phyloP scores from a whole-genome alignment of 2,113 vertebrate genomes.

The Numida meleagris region DNA sequence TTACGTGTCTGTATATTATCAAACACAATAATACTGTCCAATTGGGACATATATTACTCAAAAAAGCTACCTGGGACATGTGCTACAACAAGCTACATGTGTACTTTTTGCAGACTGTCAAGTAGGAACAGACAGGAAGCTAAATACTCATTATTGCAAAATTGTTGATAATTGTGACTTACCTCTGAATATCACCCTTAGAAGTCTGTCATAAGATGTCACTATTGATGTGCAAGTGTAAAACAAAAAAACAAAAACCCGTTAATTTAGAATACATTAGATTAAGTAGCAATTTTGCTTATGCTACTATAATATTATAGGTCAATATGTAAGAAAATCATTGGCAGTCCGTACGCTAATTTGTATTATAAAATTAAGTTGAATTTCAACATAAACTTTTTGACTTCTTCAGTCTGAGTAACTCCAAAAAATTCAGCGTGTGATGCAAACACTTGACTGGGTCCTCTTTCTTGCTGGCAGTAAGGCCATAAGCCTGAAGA shows the following conservation, averaged over 20 bases:
- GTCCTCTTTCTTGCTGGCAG: background rate
- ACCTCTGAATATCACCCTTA: background rate
- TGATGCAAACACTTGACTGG: background rate
- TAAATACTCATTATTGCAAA: background rate
- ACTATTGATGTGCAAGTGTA: background rate
- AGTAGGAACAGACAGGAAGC: background rate
- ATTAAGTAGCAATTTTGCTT: background rate
- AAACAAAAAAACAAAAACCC: constrained; percentile 8
- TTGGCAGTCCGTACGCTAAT: background rate
- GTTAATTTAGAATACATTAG: background rate
- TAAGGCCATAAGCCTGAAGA: background rate
- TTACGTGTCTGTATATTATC: background rate
- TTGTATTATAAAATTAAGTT: background rate
- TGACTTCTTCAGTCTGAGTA: background rate
- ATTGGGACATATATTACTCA: background rate
- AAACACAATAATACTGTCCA: background rate
- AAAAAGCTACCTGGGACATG: background rate
- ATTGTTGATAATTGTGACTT: background rate
- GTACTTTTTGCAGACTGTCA: background rate
- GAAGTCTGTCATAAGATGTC: background rate
- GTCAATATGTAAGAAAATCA: background rate
- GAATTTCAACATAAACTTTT: background rate
- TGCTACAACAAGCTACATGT: background rate
- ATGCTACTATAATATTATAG: background rate
- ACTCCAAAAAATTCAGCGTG: background rate